Percentiles rank a stretch among this genome's conserved stretches.
phyloP scores from a whole-genome alignment of 2,113 vertebrate species.

The Trachemys scripta region DNA sequence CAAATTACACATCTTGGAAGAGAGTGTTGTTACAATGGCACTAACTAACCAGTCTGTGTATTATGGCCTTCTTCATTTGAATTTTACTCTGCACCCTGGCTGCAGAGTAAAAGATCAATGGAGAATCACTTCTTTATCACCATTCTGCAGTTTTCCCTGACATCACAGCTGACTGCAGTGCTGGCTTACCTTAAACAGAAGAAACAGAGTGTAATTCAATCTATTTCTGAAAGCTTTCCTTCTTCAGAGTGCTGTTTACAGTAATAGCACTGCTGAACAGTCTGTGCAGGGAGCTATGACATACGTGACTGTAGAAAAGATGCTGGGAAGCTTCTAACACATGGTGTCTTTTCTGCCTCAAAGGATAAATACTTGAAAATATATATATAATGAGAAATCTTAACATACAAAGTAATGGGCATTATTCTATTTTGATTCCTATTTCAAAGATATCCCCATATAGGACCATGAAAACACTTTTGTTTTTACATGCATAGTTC shows the following conservation, averaged over 20 bases:
- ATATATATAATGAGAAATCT: neutral
- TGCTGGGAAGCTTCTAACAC: neutral
- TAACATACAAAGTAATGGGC: neutral
- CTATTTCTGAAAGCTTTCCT: neutral
- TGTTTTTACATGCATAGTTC: neutral
- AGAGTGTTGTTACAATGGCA: neutral
- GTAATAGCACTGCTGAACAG: neutral
- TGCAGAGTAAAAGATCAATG: neutral
- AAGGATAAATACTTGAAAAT: neutral
- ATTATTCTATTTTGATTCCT: neutral
- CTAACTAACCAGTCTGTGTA: neutral
- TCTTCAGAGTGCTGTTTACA: neutral
- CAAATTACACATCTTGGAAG: neutral
- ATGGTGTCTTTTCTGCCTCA: neutral
- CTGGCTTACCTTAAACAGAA: neutral
- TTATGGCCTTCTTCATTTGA: neutral
- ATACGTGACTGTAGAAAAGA: neutral
- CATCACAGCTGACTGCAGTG: neutral
- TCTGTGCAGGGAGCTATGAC: neutral
- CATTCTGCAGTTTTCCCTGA: neutral
- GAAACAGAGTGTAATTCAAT: neutral
- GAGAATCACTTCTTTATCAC: neutral
- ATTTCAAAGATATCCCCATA: constrained; percentile 1
- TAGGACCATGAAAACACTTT: neutral
- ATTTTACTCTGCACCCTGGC: neutral